Conservation (phyloP, 2,113 vertebrate genomes). For the Embiotoca jacksoni region DNA sequence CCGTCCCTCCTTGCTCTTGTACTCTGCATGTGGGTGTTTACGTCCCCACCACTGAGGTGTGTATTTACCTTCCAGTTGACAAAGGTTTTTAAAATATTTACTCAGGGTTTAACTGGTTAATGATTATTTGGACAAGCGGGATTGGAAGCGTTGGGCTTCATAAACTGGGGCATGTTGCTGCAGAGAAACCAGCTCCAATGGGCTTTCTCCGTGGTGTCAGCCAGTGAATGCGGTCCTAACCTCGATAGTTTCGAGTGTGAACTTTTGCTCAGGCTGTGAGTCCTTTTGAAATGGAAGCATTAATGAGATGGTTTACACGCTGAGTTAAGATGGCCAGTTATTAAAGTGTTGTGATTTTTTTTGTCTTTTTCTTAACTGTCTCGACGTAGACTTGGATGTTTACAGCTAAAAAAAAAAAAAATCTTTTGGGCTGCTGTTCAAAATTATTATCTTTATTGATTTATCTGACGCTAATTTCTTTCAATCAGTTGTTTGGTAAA, state of each 20-base stretch:
- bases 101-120: conserved; percentile 73
- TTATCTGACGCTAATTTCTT: not conserved
- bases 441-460: not conserved
- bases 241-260: conserved; percentile 14
- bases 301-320: not conserved
- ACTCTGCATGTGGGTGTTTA: conserved; percentile 6
- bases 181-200: conserved; percentile 19
- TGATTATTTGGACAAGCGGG: conserved; percentile 74
- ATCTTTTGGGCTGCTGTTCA: not conserved
- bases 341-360: conserved; percentile 1
- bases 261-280: conserved; percentile 8
- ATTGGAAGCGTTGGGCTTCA: conserved; percentile 35
- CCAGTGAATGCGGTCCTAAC: conserved; percentile 30
- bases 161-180: conserved; percentile 9
- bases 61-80: conserved; percentile 66
- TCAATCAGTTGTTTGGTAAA: not conserved
- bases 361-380: not conserved
- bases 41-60: conserved; percentile 34
- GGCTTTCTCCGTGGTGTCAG: conserved; percentile 56
- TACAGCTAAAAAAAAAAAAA: too few relatives aligned
- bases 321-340: not conserved
- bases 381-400: too few relatives aligned
- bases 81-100: conserved; percentile 72
- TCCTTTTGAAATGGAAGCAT: not conserved
- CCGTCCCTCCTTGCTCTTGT: not conserved